Conservation (phyloP, 2,888 invertebrate species). For the Rhaphigaster nebulosa region DNA sequence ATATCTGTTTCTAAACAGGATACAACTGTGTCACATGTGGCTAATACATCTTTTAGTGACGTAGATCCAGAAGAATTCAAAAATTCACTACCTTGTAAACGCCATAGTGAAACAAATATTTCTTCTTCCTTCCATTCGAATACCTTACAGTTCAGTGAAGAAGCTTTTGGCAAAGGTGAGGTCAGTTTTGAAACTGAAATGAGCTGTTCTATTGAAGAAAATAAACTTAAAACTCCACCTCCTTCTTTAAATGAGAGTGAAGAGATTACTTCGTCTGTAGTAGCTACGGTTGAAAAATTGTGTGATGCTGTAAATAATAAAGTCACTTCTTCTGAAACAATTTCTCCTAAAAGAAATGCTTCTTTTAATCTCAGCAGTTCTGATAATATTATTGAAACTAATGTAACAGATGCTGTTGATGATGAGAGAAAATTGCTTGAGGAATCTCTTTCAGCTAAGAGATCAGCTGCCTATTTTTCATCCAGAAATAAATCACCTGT, state of each 20-base stretch:
- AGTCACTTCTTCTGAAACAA: neutral
- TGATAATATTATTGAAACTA: neutral
- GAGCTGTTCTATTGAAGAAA: conserved; percentile 1
- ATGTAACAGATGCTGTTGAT: neutral
- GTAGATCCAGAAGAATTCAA: conserved; percentile 42
- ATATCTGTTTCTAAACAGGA: neutral
- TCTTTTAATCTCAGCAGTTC: neutral
- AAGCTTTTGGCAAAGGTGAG: neutral
- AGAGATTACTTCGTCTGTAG: conserved; percentile 1
- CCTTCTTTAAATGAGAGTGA: neutral
- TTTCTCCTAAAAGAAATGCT: neutral
- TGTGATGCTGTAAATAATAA: conserved; percentile 21
- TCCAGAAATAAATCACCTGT: neutral
- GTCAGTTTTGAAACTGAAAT: neutral
- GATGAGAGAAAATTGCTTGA: neutral
- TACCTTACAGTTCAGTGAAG: neutral
- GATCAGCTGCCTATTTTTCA: neutral
- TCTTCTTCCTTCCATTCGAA: neutral
- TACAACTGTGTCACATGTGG: neutral
- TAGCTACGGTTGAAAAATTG: neutral
- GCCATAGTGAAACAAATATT: conserved; percentile 24
- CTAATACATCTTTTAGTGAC: conserved; percentile 28
- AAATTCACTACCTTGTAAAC: conserved; percentile 15
- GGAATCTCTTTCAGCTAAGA: neutral
- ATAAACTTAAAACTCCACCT: conserved; percentile 23